Evolutionary conservation across 1,140 invertebrate genomes (phyloP).

Genomic region (Eriosoma lanigerum): DNA sequence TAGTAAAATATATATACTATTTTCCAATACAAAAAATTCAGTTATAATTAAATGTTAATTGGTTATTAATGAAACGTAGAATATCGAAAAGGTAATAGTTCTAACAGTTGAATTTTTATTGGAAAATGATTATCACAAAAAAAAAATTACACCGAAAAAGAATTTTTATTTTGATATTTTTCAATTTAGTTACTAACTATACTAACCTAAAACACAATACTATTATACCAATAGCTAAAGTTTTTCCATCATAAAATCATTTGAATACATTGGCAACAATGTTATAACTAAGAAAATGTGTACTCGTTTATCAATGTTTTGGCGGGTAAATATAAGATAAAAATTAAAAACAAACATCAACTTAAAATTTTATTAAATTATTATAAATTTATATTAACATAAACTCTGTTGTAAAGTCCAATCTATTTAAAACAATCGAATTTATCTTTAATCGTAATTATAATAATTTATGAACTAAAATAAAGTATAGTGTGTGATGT

Average conservation of each 20-base stretch:
- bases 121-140: background rate
- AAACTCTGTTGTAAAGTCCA: too few species aligned
- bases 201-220: background rate
- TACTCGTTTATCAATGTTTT: background rate
- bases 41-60: too few species aligned
- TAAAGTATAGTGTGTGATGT: too few species aligned
- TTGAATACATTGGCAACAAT: background rate
- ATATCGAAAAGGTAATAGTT: too few species aligned
- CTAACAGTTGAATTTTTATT: too few species aligned
- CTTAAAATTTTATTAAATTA: too few species aligned
- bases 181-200: too few species aligned
- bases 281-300: background rate
- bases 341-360: background rate
- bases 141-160: too few species aligned
- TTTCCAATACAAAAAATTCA: too few species aligned
- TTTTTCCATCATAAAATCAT: background rate
- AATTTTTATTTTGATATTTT: background rate
- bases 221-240: background rate
- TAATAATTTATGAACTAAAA: too few species aligned
- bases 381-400: too few species aligned
- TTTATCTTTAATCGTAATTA: background rate
- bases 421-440: too few species aligned
- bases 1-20: background rate
- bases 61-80: background rate
- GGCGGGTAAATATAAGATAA: conserved; percentile 27